Percentiles rank a stretch among this genome's conserved stretches.
Evolutionary conservation across 2,888 invertebrate genomes (phyloP).

Genomic region (Troides aeacus): DNA sequence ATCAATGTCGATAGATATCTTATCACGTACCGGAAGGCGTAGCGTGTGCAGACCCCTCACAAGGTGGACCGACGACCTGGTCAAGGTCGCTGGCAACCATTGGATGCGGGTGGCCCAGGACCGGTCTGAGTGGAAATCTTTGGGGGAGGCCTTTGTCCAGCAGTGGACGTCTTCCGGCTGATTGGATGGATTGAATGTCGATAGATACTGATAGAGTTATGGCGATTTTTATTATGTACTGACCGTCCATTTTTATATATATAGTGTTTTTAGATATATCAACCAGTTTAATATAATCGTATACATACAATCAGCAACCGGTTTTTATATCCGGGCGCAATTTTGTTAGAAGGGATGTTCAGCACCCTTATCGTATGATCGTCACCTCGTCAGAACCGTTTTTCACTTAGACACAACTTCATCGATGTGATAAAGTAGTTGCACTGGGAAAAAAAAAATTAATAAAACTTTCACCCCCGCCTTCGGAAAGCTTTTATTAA

Average conservation of each 20-base stretch:
- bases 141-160: too few species aligned
- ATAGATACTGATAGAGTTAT: too few species aligned
- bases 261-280: not conserved
- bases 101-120: too few species aligned
- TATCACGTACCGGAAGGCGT: too few species aligned
- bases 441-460: not conserved
- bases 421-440: not conserved
- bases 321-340: conserved; percentile 8
- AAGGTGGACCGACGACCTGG: too few species aligned
- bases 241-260: not conserved
- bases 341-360: conserved; percentile 4
- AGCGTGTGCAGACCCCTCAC: too few species aligned
- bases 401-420: not conserved
- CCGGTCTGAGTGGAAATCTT: too few species aligned
- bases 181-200: too few species aligned
- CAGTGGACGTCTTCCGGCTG: too few species aligned
- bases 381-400: not conserved
- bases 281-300: conserved; percentile 14
- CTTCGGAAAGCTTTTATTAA: not conserved
- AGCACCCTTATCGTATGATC: conserved; percentile 11
- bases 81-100: too few species aligned
- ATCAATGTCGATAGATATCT: too few species aligned
- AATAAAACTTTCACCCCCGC: not conserved
- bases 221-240: too few species aligned
- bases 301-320: conserved; percentile 11